These are phyloP conservation scores for Propithecus perrieri DNA, from an alignment of 2,797 vertebrate species.

Conservation along the genomic window DNA sequence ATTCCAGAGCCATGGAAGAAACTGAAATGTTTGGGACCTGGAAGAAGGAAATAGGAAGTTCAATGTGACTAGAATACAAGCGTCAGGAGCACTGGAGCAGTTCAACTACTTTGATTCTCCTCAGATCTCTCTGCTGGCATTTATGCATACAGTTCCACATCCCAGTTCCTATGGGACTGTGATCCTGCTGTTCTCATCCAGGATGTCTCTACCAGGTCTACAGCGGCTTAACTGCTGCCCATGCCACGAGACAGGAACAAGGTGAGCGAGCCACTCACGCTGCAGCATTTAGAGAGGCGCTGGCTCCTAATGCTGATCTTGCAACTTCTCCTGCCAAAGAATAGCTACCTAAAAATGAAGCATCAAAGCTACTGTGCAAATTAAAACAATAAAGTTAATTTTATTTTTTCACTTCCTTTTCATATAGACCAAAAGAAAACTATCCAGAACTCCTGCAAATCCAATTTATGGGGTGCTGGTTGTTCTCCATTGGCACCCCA, in stretches of 20 bases:
- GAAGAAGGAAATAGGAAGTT: neutral
- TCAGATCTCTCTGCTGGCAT: neutral
- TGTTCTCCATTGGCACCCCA: neutral
- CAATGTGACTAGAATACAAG: neutral
- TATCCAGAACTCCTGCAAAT: neutral
- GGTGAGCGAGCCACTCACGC: accelerated
- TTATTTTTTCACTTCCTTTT: neutral
- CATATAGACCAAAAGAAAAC: neutral
- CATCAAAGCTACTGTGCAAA: neutral
- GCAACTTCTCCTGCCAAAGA: neutral
- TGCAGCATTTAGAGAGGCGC: neutral
- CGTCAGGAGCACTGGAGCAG: neutral
- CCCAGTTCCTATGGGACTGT: neutral
- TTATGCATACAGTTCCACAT: neutral
- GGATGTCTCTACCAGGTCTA: neutral
- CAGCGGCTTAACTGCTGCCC: neutral
- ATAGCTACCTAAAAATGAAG: neutral
- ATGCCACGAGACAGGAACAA: neutral
- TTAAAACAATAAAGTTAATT: neutral
- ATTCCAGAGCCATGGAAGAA: neutral
- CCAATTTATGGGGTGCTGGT: neutral
- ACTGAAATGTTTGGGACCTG: neutral
- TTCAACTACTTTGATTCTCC: neutral
- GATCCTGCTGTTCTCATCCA: neutral
- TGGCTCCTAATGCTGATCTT: neutral